These are phyloP conservation scores for Pelodiscus sinensis DNA, from an alignment of 2,113 vertebrate species.

Conservation along the genomic window DNA sequence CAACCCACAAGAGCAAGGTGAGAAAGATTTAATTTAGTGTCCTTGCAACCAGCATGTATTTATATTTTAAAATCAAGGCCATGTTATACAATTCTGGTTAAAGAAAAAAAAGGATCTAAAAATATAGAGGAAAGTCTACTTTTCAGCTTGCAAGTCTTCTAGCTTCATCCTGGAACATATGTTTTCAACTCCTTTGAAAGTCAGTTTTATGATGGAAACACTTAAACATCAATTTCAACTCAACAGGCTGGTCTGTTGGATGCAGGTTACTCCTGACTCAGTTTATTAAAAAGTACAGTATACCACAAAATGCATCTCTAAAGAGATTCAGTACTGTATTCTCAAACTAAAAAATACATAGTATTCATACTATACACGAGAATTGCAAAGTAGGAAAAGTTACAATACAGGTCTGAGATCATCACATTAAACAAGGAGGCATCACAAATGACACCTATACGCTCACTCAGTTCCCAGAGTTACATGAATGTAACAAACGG, in stretches of 20 bases:
- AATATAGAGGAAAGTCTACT: not conserved
- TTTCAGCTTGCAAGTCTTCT: not conserved
- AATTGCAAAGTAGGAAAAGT: slow-evolving; percentile 70
- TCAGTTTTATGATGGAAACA: not conserved
- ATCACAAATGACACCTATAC: not conserved
- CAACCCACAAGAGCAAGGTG: not conserved
- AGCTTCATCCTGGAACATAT: not conserved
- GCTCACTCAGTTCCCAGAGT: slow-evolving; percentile 20
- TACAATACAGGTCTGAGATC: slow-evolving; percentile 46
- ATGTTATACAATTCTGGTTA: not conserved
- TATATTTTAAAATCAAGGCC: not conserved
- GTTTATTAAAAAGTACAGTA: slow-evolving; percentile 30
- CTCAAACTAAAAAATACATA: slow-evolving; percentile 76
- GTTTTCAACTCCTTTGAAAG: not conserved
- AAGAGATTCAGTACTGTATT: slow-evolving; percentile 23
- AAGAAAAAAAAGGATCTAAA: not conserved
- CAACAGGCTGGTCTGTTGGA: not conserved
- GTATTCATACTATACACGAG: slow-evolving; percentile 75
- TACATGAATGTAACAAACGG: not conserved
- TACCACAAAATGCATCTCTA: slow-evolving; percentile 34
- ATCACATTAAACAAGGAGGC: slow-evolving; percentile 50
- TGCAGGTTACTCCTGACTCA: slow-evolving; percentile 4
- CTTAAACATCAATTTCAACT: not conserved
- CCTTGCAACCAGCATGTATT: not conserved
- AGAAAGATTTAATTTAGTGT: not conserved